These are phyloP conservation scores for Diogma glabrata DNA, from an alignment of 2,888 invertebrate species.

Conservation along the genomic window DNA sequence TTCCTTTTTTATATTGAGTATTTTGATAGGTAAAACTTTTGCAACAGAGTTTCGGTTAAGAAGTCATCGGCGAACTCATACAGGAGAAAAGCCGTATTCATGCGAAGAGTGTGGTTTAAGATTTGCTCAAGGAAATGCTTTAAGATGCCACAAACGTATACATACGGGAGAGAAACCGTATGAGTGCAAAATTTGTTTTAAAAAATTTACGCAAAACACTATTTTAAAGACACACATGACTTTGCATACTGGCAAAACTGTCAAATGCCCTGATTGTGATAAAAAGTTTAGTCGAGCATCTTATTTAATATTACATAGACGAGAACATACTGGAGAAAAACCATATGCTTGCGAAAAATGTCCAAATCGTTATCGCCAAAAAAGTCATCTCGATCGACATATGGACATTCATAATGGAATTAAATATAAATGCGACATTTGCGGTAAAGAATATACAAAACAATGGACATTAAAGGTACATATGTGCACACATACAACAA, in stretches of 20 bases:
- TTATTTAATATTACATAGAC: conserved; percentile 26
- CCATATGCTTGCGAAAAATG: conserved; percentile 27
- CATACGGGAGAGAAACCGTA: conserved; percentile 29
- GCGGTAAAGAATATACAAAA: conserved; percentile 18
- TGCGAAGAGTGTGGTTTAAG: conserved; percentile 26
- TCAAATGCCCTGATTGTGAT: conserved; percentile 28
- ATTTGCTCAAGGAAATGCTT: conserved; percentile 26
- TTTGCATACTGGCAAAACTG: conserved; percentile 28
- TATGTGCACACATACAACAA: conserved; percentile 18
- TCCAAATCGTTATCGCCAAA: conserved; percentile 28
- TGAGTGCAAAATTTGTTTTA: conserved; percentile 27
- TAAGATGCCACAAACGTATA: conserved; percentile 27
- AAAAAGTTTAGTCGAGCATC: conserved; percentile 29
- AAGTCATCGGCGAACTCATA: conserved; percentile 27
- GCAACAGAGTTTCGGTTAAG: conserved; percentile 26
- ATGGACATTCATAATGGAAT: conserved; percentile 27
- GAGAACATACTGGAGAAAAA: conserved; percentile 28
- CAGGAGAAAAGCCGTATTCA: conserved; percentile 27
- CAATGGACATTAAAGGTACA: conserved; percentile 19
- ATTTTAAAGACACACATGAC: conserved; percentile 30
- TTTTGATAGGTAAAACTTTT: conserved; percentile 26
- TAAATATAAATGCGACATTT: conserved; percentile 18
- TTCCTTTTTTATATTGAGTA: conserved; percentile 2
- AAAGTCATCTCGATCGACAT: conserved; percentile 29
- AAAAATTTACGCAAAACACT: conserved; percentile 29